Base-by-base conservation (phyloP, 2,888 invertebrate genomes). In the Pristionchus mayeri region DNA sequence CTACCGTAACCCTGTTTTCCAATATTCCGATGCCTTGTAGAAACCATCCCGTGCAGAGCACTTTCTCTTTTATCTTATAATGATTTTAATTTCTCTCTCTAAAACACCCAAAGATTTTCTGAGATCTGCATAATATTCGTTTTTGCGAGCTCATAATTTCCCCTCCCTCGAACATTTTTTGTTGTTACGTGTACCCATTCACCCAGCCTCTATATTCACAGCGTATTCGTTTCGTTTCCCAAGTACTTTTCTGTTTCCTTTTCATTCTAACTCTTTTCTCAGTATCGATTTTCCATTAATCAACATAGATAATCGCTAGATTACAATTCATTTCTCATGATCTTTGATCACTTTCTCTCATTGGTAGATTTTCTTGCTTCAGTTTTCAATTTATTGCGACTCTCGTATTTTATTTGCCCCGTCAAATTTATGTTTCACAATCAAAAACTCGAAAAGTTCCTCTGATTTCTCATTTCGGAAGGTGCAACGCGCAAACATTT, bases 241-340 rank as follows among this genome's bases (percentile, higher is more conserved):
- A n/a, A n/a, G n/a, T 71, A 40, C 40, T 24, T 71, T 1, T n/a
- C 21, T n/a, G n/a, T 4, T 54, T 54, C 4, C n/a, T 54, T 54
- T 54, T 21, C 54, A 54, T 21, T 54, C 54, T 54, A 54, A 54
- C 54, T 21, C 54, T 4, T 54, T 54, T 16, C 54, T 54, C n/a
- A n/a, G n/a, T n/a, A 21, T 54, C n/a, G n/a, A 16, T 16, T 54
- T 18, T 18, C 54, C 71, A 71, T 71, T 71, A 71, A 71, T 71
- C 71, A 71, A 71, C 71, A 71, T 71, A 71, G 71, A 71, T 71
- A 71, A 71, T 71, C 71, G 71, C 71, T 71, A 71, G 71, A 71
- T 71, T 71, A 40, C 6, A 71, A 71, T n/a, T n/a, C n/a, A n/a
- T n/a, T 18, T 71, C 40, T 40, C 37, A 21, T 37, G 67, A 60